A percentile compares a stretch with the other conserved stretches of the same genome.
phyloP scores from a whole-genome alignment of 2,113 vertebrate species.

The Aramus guarauna region DNA sequence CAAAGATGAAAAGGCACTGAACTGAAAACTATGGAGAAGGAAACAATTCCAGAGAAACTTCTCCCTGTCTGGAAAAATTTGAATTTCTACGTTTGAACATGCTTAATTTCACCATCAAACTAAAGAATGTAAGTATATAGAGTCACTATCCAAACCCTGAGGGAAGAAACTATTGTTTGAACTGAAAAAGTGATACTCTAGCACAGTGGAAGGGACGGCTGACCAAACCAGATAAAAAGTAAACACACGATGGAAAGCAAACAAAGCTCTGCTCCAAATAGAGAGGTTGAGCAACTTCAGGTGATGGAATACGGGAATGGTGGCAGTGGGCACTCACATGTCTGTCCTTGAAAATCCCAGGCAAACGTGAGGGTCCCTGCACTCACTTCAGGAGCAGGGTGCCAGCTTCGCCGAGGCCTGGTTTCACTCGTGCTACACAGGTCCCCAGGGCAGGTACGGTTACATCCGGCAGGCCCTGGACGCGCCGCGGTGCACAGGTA shows the following conservation, averaged over 20 bases:
- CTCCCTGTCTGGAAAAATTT: not conserved
- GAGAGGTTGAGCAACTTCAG: not conserved
- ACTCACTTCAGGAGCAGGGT: too few species aligned
- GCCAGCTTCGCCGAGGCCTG: not conserved
- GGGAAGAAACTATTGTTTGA: not conserved
- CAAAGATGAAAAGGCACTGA: not conserved
- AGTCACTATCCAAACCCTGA: not conserved
- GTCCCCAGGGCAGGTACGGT: not conserved
- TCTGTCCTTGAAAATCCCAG: not conserved
- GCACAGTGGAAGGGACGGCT: not conserved
- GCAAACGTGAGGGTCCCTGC: not conserved
- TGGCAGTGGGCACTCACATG: not conserved
- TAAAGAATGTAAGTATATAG: not conserved
- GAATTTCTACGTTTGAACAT: not conserved
- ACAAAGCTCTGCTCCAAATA: not conserved
- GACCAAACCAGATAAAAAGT: not conserved
- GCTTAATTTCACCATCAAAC: not conserved
- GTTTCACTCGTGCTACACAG: not conserved
- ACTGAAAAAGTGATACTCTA: not conserved
- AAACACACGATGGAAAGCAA: not conserved
- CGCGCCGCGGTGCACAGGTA: fast-evolving
- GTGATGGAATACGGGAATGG: not conserved
- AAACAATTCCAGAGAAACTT: not conserved
- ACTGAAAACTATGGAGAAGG: not conserved
- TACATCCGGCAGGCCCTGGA: fast-evolving